phyloP scores from a whole-genome alignment of 1,140 invertebrate genomes.

The Pemphigus obesinymphae region DNA sequence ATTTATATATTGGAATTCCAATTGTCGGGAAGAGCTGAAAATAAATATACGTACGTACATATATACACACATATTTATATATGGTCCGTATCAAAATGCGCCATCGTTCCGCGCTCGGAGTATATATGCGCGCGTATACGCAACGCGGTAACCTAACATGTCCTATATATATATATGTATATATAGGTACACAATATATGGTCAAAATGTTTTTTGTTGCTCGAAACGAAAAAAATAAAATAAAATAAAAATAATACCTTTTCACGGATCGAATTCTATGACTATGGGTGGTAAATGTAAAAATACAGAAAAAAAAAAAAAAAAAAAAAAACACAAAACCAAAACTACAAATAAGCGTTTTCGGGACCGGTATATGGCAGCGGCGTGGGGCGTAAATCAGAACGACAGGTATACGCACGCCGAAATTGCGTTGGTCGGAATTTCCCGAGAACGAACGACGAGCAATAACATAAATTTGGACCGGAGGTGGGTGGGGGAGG shows the following conservation, averaged over 20 bases:
- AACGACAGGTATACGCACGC: background rate
- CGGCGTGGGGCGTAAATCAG: background rate
- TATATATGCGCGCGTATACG: too few species aligned
- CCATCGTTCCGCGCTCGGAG: background rate
- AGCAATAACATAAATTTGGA: conserved; percentile 34
- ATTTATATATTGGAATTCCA: background rate
- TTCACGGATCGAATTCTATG: background rate
- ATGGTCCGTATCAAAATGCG: background rate
- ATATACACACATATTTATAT: background rate
- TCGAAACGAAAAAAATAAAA: too few species aligned
- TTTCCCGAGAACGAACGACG: background rate
- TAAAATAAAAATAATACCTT: background rate
- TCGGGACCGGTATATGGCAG: background rate
- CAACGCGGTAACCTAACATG: too few species aligned
- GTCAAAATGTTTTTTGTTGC: background rate
- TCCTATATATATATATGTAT: too few species aligned
- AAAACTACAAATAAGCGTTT: conserved; percentile 13
- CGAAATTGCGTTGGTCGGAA: conserved; percentile 11
- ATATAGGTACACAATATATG: background rate
- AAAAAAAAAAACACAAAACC: background rate
- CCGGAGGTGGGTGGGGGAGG: background rate
- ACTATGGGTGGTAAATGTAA: background rate
- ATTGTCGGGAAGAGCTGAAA: too few species aligned
- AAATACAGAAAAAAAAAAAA: background rate
- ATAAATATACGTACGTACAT: background rate